Evolutionary conservation across 2,888 invertebrate genomes (phyloP).

Genomic region (Monopis laevigella): DNA sequence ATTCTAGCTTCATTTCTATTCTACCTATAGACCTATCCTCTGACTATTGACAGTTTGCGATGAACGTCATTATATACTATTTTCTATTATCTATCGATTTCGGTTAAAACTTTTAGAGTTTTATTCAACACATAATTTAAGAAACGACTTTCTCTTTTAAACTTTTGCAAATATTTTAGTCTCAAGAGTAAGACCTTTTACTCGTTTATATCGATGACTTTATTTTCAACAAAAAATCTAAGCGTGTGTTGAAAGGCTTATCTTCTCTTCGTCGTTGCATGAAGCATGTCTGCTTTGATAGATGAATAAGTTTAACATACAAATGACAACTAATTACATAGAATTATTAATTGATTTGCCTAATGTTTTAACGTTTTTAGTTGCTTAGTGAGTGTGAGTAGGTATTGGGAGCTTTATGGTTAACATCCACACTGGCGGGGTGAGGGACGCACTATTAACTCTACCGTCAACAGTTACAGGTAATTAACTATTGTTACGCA

Average conservation of each 20-base stretch:
- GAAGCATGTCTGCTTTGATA: neutral
- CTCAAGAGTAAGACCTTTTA: too few species aligned
- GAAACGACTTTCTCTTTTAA: too few species aligned
- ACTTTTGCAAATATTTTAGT: too few species aligned
- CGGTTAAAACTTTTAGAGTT: too few species aligned
- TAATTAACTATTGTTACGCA: too few species aligned
- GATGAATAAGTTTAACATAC: neutral
- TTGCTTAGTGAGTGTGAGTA: neutral
- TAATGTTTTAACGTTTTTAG: too few species aligned
- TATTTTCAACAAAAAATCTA: neutral
- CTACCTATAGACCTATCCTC: too few species aligned
- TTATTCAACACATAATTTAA: too few species aligned
- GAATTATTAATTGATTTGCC: conserved; percentile 7
- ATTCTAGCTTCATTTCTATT: conserved; percentile 1
- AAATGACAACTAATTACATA: conserved; percentile 9
- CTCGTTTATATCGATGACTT: neutral
- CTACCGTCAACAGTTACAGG: neutral
- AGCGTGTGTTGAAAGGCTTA: conserved; percentile 8
- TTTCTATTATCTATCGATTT: too few species aligned
- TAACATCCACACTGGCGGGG: neutral
- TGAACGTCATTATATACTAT: too few species aligned
- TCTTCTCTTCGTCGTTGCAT: neutral
- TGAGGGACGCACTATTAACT: neutral
- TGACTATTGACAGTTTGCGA: too few species aligned
- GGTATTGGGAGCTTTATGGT: neutral